Evolutionary conservation across 2,888 invertebrate genomes (phyloP).

Genomic region (Eugnorisma glareosa): DNA sequence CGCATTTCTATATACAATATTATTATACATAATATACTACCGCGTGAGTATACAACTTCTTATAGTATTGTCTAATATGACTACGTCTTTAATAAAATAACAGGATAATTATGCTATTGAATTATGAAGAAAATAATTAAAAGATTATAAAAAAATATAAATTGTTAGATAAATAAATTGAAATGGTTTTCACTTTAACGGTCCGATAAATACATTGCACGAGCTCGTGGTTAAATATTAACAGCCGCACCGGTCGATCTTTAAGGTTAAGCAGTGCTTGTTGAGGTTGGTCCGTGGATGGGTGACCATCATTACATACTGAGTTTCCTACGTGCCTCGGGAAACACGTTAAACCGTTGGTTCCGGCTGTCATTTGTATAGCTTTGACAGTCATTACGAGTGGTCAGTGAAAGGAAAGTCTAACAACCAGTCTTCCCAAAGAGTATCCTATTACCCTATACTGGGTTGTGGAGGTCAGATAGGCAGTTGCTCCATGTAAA

Average conservation of each 20-base stretch:
- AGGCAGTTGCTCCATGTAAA: neutral
- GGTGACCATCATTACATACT: neutral
- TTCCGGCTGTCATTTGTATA: neutral
- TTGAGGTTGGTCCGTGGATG: neutral
- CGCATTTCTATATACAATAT: slow-evolving; percentile 64
- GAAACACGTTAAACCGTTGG: neutral
- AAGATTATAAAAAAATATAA: slow-evolving; percentile 20
- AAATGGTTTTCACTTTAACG: slow-evolving; percentile 19
- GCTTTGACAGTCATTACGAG: neutral
- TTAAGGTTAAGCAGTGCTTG: neutral
- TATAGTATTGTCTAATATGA: slow-evolving; percentile 58
- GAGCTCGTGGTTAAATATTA: neutral
- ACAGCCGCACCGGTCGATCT: neutral
- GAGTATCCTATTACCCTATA: neutral
- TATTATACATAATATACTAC: slow-evolving; percentile 31
- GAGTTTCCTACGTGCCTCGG: neutral
- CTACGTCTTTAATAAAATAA: slow-evolving; percentile 44
- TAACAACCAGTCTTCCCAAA: neutral
- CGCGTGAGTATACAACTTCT: slow-evolving; percentile 64
- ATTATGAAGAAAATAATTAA: slow-evolving; percentile 2
- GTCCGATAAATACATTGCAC: neutral
- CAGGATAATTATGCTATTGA: neutral
- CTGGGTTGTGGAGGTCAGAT: too few species aligned
- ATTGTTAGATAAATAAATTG: slow-evolving; percentile 37
- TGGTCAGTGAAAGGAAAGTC: neutral